Conservation (phyloP, 2,113 vertebrate genomes). For the Chroicocephalus ridibundus region DNA sequence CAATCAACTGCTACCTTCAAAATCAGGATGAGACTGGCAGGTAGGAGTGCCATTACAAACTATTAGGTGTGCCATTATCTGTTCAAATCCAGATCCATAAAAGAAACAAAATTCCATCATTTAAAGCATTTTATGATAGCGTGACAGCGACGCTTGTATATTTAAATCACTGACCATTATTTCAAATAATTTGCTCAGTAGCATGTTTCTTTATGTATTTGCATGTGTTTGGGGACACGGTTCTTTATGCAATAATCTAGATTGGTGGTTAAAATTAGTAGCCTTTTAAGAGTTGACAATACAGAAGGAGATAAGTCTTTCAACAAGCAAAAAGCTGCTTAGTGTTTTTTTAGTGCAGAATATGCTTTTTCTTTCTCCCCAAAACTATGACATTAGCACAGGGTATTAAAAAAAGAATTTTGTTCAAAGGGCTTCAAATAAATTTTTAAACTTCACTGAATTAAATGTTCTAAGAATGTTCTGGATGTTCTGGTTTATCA, state of each 20-base stretch:
- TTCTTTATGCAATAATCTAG: not conserved
- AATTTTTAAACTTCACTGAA: not conserved
- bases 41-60: constrained; percentile 60
- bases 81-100: not conserved
- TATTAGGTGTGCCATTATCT: not conserved
- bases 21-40: constrained; percentile 79
- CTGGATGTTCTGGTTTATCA: not conserved
- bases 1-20: constrained; percentile 86
- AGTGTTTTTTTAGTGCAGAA: not conserved
- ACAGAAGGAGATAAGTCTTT: not conserved
- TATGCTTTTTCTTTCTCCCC: not conserved
- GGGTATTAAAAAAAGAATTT: not conserved
- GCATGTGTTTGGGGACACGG: not conserved
- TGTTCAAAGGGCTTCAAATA: not conserved
- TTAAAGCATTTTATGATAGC: not conserved
- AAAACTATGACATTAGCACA: not conserved
- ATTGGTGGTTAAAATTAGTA: not conserved
- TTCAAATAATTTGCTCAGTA: not conserved
- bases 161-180: not conserved
- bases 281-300: not conserved
- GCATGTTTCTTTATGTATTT: not conserved
- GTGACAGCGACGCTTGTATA: not conserved
- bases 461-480: not conserved
- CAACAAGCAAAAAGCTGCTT: not conserved
- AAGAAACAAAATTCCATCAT: not conserved